These are phyloP conservation scores for Chelonia mydas DNA, from an alignment of 2,797 vertebrate genomes.

Conservation along the genomic window DNA sequence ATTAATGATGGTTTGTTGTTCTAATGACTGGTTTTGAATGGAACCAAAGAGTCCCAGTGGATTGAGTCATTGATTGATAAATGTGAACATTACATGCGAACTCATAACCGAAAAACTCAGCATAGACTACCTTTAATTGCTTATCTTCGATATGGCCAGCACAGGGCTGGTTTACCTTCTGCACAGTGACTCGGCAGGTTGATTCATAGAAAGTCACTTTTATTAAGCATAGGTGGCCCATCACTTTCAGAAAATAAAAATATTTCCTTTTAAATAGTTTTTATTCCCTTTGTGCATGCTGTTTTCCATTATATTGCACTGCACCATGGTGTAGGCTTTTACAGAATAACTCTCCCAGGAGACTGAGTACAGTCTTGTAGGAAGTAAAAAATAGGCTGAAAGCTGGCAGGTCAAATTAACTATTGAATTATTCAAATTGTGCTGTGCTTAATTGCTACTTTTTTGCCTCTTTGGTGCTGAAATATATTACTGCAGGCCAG, in stretches of 20 bases:
- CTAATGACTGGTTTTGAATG: background rate
- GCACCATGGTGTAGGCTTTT: slow-evolving; percentile 30
- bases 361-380: slow-evolving; percentile 48
- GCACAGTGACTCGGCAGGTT: slow-evolving; percentile 43
- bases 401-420: slow-evolving; percentile 64
- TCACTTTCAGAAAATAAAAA: slow-evolving; percentile 14
- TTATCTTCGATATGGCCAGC: background rate
- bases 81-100: background rate
- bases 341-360: slow-evolving; percentile 40
- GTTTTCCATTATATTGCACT: background rate
- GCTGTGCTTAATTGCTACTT: slow-evolving; percentile 68
- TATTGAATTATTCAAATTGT: slow-evolving; percentile 75
- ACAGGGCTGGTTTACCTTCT: slow-evolving; percentile 44
- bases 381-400: slow-evolving; percentile 40
- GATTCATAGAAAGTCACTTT: slow-evolving; percentile 43
- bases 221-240: background rate
- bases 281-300: slow-evolving; percentile 23
- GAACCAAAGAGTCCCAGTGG: background rate
- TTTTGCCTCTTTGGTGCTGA: slow-evolving; percentile 57
- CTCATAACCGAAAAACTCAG: background rate
- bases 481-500: slow-evolving; percentile 34
- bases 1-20: background rate
- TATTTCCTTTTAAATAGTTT: slow-evolving; percentile 21
- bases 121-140: background rate
- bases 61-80: background rate